These are phyloP conservation scores for Melinaea menophilus DNA, from an alignment of 2,888 invertebrate genomes.

Conservation along the genomic window DNA sequence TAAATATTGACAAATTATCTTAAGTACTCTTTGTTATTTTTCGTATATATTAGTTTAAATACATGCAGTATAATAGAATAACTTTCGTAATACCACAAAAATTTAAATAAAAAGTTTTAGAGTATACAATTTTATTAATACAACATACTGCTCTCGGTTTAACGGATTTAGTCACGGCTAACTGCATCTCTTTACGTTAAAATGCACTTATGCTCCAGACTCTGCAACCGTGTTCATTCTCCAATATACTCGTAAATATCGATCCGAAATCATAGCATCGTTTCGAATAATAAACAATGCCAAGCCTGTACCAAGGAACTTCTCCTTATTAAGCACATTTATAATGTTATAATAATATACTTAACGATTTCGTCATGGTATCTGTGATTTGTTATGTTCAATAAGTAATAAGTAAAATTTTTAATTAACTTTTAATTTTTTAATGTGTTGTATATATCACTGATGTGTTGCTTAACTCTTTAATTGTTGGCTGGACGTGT, in stretches of 20 bases:
- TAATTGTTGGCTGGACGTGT: too few species aligned
- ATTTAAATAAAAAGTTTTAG: background rate
- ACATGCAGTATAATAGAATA: too few species aligned
- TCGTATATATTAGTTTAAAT: too few species aligned
- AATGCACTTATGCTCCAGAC: conserved; percentile 65
- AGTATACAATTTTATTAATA: background rate
- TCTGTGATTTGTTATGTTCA: background rate
- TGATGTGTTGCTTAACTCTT: too few species aligned
- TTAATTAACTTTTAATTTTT: too few species aligned
- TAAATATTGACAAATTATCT: too few species aligned
- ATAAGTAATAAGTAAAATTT: background rate
- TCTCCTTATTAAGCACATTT: background rate
- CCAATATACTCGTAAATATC: conserved; percentile 45
- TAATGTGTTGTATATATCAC: too few species aligned
- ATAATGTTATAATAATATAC: background rate
- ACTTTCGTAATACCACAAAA: too few species aligned
- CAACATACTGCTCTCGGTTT: background rate
- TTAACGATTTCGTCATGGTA: background rate
- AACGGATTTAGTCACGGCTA: background rate
- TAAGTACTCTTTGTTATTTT: too few species aligned
- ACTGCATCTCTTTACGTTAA: conserved; percentile 46
- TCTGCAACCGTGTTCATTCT: conserved; percentile 50
- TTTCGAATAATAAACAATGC: background rate
- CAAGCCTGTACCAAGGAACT: background rate
- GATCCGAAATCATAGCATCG: conserved; percentile 39